phyloP scores from a whole-genome alignment of 1,140 invertebrate species.

The Acromyrmex echinatior region DNA sequence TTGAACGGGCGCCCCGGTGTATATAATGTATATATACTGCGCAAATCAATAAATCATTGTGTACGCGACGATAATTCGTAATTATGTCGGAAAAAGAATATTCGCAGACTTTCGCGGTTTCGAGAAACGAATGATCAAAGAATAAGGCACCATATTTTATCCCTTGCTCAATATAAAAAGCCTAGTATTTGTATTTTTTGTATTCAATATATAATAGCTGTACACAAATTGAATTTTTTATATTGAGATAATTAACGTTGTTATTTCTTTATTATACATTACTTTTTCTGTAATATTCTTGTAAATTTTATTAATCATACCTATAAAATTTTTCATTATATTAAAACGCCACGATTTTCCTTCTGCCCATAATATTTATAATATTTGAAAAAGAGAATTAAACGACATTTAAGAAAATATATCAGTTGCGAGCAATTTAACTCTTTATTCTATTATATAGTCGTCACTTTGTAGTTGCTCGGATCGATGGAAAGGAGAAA shows the following conservation, averaged over 20 bases:
- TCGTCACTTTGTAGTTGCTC: neutral
- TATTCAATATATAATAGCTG: neutral
- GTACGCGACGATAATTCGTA: constrained; percentile 36
- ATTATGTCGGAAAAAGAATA: constrained; percentile 21
- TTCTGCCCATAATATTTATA: neutral
- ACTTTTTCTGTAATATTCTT: neutral
- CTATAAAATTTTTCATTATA: neutral
- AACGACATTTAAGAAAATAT: neutral
- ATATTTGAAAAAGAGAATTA: neutral
- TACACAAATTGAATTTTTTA: neutral
- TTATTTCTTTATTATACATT: neutral
- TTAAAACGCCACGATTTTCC: neutral
- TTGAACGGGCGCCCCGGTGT: constrained; percentile 35
- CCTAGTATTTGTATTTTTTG: neutral
- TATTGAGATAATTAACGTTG: neutral
- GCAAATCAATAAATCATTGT: constrained; percentile 46
- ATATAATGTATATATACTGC: constrained; percentile 33
- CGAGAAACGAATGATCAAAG: neutral
- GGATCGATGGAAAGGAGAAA: neutral
- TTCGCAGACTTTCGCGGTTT: constrained; percentile 22
- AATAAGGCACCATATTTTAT: neutral
- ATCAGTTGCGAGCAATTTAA: constrained; percentile 1
- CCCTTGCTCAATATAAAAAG: neutral
- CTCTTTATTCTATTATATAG: constrained; percentile 26
- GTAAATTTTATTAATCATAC: neutral